Evolutionary conservation across 2,113 vertebrate genomes (phyloP), one percentile per base, ranked within the genome.

Genomic region (Rhinoderma darwinii): DNA sequence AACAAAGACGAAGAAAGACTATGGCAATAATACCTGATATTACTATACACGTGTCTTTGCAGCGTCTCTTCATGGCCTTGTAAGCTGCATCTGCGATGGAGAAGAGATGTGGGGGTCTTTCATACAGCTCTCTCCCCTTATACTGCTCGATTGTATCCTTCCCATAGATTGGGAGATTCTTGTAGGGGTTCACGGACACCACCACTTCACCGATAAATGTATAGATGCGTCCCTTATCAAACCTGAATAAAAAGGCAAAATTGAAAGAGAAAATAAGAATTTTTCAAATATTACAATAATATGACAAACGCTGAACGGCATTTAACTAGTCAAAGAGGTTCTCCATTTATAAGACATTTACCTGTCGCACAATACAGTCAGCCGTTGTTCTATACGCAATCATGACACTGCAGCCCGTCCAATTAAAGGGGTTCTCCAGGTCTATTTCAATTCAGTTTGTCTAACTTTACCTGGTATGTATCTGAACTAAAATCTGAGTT

Each of bases 41-140:
- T 77, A 99, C 96, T 66, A 99, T 99, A 30, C 98, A 99, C 3
- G 97, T 99, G 93, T 99, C 98, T 91, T 99, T 99, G 50, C 96
- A 97, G 54, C 98, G 90, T 82, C 98, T 95, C 93, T 99, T 99
- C 98, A 99, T 99, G 25, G 98, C 98, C 90, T 99, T 99, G 93
- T 99, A 99, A 0, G 98, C 98, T 0, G 98, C 97, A 2, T 99
- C 98, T 0, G 98, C 98, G 14, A 99, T 97, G 80, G 98, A 96
- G 0, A 99, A 99, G 30, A 99, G 97, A 91, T 99, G 98, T 0
- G 98, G 98, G 0, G 98, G 98, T 75, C 97, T 94, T 93, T 99
- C 98, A 0, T 99, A 99, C 75, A 99, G 90, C 88, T 99, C 98
- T 1, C 97, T 93, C 0, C 97, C 97, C 88, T 95, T 97, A 90